These are phyloP conservation scores for Leptopilina clavipes DNA, from an alignment of 1,140 invertebrate genomes.

Conservation along the genomic window DNA sequence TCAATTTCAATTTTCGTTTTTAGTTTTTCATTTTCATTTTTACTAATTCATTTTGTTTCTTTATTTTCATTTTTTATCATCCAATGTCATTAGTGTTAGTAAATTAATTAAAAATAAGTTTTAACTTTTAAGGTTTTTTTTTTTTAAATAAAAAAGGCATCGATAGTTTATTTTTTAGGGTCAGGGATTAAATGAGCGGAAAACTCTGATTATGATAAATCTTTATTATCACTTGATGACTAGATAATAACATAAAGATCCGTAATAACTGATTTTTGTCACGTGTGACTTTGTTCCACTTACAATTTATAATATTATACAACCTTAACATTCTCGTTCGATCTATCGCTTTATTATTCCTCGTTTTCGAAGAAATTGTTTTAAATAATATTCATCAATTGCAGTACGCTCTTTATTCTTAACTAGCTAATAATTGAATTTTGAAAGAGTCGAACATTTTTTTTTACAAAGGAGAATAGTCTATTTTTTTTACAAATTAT, in stretches of 20 bases:
- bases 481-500: too few species aligned
- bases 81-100: too few species aligned
- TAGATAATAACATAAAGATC: conserved; percentile 72
- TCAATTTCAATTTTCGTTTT: not conserved
- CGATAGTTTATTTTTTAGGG: not conserved
- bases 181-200: not conserved
- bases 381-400: not conserved
- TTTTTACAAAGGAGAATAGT: not conserved
- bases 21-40: not conserved
- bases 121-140: not conserved
- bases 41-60: not conserved
- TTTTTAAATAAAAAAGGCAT: conserved; percentile 36
- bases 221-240: conserved; percentile 73
- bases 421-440: conserved; percentile 27
- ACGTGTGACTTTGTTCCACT: conserved; percentile 48
- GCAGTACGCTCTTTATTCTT: not conserved
- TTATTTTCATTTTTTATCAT: too few species aligned
- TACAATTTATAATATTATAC: conserved; percentile 51
- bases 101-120: not conserved
- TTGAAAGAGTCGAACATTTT: not conserved
- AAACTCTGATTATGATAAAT: conserved; percentile 68
- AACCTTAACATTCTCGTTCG: conserved; percentile 51
- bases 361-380: conserved; percentile 5
- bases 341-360: conserved; percentile 46
- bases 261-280: conserved; percentile 67